Conservation (phyloP, 2,888 invertebrate species). For the Luperina testacea region DNA sequence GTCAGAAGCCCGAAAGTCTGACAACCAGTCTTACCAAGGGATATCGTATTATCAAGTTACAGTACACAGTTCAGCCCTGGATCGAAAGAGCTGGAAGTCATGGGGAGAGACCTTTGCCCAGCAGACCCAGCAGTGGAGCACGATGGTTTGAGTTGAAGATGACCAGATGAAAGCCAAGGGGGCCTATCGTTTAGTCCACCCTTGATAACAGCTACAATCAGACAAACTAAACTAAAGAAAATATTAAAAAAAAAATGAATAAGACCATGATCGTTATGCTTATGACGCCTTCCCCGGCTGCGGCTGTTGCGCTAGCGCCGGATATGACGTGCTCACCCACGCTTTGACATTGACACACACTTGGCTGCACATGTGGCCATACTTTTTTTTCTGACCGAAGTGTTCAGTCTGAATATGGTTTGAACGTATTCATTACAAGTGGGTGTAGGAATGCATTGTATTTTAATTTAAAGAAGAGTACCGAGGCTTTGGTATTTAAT, state of each 20-base stretch:
- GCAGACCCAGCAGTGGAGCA: neutral
- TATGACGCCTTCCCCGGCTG: slow-evolving; percentile 49
- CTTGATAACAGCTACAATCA: neutral
- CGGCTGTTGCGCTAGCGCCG: slow-evolving; percentile 44
- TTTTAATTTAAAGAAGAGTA: slow-evolving; percentile 29
- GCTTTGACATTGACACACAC: slow-evolving; percentile 68
- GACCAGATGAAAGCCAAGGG: neutral
- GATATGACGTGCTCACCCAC: slow-evolving; percentile 61
- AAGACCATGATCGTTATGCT: slow-evolving; percentile 22
- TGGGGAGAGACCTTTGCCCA: too few relatives aligned
- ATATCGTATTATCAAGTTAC: too few relatives aligned
- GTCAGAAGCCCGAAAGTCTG: too few relatives aligned
- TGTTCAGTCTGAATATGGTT: slow-evolving; percentile 15
- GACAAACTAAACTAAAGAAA: too few relatives aligned
- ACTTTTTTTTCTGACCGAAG: slow-evolving; percentile 49
- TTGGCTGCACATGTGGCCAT: slow-evolving; percentile 55
- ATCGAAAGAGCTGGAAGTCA: too few relatives aligned
- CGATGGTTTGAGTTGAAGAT: neutral
- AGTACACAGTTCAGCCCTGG: too few relatives aligned
- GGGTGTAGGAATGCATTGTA: slow-evolving; percentile 21
- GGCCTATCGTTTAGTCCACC: neutral
- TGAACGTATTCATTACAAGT: slow-evolving; percentile 21
- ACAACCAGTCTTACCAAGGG: too few relatives aligned
- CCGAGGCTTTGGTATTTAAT: slow-evolving; percentile 4
- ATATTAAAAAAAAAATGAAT: neutral